These are phyloP conservation scores for Torymus texanus DNA, from an alignment of 2,888 invertebrate genomes.

Conservation along the genomic window DNA sequence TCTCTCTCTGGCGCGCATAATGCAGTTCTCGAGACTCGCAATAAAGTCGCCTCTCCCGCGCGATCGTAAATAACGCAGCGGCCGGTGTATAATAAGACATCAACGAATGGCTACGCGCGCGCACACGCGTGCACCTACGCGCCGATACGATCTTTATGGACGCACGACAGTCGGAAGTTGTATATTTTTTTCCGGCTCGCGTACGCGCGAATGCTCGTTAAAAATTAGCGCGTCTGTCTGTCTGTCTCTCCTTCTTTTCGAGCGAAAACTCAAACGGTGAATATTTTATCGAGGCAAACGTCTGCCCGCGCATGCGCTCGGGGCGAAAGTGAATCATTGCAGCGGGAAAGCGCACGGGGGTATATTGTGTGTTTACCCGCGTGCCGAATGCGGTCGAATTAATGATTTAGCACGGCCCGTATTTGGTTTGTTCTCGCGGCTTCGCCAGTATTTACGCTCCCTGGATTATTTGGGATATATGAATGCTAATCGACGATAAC, in stretches of 20 bases:
- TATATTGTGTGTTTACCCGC: slow-evolving; percentile 10
- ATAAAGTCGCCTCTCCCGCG: slow-evolving; percentile 48
- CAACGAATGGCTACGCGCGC: slow-evolving; percentile 67
- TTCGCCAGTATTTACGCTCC: not conserved
- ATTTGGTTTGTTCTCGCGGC: slow-evolving; percentile 14
- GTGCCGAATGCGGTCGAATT: slow-evolving; percentile 16
- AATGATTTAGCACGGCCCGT: slow-evolving; percentile 16
- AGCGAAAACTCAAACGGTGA: slow-evolving; percentile 9
- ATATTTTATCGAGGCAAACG: slow-evolving; percentile 13
- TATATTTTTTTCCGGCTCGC: slow-evolving; percentile 59
- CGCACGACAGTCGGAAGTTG: slow-evolving; percentile 67
- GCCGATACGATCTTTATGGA: slow-evolving; percentile 68
- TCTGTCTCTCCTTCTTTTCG: slow-evolving; percentile 4
- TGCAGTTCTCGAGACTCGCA: slow-evolving; percentile 27
- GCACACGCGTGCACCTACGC: slow-evolving; percentile 69
- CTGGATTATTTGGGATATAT: not conserved
- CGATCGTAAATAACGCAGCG: slow-evolving; percentile 68
- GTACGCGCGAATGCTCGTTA: slow-evolving; percentile 33
- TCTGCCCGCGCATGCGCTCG: not conserved
- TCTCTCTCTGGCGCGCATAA: slow-evolving; percentile 9
- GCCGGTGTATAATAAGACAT: slow-evolving; percentile 68
- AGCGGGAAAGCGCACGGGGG: not conserved
- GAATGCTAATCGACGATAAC: slow-evolving; percentile 4
- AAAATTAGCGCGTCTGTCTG: slow-evolving; percentile 38
- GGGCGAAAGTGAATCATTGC: slow-evolving; percentile 16